A percentile compares a stretch with the other conserved stretches of the same genome.
These are phyloP conservation scores for Tragelaphus buxtoni DNA, from an alignment of 2,113 vertebrate genomes.

Conservation along the genomic window DNA sequence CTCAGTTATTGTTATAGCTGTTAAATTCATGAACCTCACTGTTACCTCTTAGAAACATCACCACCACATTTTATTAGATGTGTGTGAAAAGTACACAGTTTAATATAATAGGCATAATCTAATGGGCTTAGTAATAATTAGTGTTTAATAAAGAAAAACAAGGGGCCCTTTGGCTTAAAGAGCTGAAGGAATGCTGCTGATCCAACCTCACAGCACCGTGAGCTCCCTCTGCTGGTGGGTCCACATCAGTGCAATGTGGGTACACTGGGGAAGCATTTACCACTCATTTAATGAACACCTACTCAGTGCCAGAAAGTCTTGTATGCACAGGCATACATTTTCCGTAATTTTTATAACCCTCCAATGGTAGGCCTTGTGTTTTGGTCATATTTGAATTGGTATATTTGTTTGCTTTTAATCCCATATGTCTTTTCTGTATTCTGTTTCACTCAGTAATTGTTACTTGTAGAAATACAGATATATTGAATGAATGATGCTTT, in stretches of 20 bases:
- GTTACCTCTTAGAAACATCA: not conserved
- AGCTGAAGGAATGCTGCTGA: not conserved
- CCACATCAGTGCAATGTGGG: not conserved
- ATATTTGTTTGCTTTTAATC: not conserved
- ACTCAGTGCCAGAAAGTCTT: not conserved
- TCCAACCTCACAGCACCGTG: not conserved
- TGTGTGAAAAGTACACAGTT: not conserved
- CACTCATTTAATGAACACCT: conserved; percentile 41
- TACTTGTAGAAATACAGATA: not conserved
- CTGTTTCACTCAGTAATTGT: not conserved
- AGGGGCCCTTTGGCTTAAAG: not conserved
- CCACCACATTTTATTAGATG: not conserved
- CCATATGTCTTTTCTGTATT: not conserved
- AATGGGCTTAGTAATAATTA: not conserved
- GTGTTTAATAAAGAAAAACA: not conserved
- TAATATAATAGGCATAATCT: not conserved
- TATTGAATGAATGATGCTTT: not conserved
- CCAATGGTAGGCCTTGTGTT: not conserved
- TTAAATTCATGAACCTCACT: not conserved
- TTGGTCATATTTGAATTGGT: not conserved
- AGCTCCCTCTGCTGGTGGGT: conserved; percentile 39
- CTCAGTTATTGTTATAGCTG: not conserved
- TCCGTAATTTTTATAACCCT: not conserved
- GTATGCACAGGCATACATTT: not conserved
- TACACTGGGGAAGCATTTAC: not conserved